Conservation (phyloP, 2,797 vertebrate species). For the Toxotes lorentzi region DNA sequence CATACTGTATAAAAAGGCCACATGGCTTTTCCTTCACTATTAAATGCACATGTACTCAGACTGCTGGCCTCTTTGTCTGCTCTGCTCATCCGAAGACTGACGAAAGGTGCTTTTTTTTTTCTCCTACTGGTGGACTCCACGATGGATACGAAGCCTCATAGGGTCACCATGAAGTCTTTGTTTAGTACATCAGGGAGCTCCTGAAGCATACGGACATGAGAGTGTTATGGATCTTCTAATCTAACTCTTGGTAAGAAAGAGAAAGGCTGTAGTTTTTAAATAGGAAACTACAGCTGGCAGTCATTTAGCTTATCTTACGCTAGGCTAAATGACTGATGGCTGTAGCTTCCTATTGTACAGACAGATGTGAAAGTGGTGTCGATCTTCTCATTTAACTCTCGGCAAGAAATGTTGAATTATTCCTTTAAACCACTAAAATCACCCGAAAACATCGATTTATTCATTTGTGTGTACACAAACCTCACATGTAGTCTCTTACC, state of each 20-base stretch:
- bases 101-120: conserved; percentile 68
- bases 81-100: conserved; percentile 63
- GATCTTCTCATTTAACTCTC: conserved; percentile 4
- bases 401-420: conserved; percentile 3
- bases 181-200: conserved; percentile 38
- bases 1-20: conserved; percentile 81
- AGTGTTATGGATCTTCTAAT: not conserved
- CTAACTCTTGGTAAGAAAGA: not conserved
- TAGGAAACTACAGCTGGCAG: not conserved
- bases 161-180: conserved; percentile 32
- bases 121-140: conserved; percentile 36
- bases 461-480: conserved; percentile 63
- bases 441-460: conserved; percentile 48
- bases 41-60: conserved; percentile 65
- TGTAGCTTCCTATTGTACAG: not conserved
- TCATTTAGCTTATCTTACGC: conserved; percentile 10
- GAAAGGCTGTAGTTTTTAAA: no score
- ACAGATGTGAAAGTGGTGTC: not conserved
- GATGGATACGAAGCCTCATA: conserved; percentile 24
- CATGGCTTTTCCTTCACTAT: conserved; percentile 83
- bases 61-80: conserved; percentile 66
- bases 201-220: conserved; percentile 8
- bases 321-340: not conserved
- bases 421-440: conserved; percentile 36
- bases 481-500: conserved; percentile 57